Base-by-base conservation (phyloP, 2,113 vertebrate genomes). In the Bambusicola thoracicus region DNA sequence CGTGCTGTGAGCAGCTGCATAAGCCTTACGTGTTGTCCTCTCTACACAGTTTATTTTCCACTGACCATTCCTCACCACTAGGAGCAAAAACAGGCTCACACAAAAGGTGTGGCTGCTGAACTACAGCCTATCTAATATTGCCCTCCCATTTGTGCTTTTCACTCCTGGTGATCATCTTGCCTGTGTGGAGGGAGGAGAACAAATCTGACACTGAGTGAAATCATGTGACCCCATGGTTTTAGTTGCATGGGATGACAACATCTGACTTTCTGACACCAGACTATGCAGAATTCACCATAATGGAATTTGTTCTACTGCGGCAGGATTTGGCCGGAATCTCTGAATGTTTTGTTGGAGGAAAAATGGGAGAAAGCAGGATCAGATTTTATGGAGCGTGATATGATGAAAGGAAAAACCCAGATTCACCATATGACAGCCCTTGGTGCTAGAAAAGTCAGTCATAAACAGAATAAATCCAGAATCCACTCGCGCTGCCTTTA, bases 1-100 rank as follows among this genome's bases (percentile, higher is more conserved):
- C 0, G 1, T 2, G 6, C 38, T 44, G 27, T 25, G 24, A 27
- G 16, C 49, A 80, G 70, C 76, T 1, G 1, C 1, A 0, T 72
- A 87, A 65, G 5, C 19, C 69, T 30, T 7, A 0, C 34, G 34
- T 11, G 7, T 38, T 67, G n/a, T 74, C 21, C 21, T 41, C 61
- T 29, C 22, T 49, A 30, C 29, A 44, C n/a, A 85, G 15, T 61
- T 72, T 0, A 0, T 81, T 92, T 83, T 86, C 68, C 32, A 56
- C 24, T 46, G 55, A 22, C 55, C 11, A 4, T 40, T 91, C 41
- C 63, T 85, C 38, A 43, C 0, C 82, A 34, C 21, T 9, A 8
- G 11, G 16, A 22, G 62, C 61, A 65, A 41, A 85, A 82, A 78
- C 43, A 38, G 18, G 63, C 72, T 51, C 65, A 43, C 18, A 44